Base-by-base conservation (phyloP, 2,113 vertebrate genomes). In the Xyliphius kryptos region DNA sequence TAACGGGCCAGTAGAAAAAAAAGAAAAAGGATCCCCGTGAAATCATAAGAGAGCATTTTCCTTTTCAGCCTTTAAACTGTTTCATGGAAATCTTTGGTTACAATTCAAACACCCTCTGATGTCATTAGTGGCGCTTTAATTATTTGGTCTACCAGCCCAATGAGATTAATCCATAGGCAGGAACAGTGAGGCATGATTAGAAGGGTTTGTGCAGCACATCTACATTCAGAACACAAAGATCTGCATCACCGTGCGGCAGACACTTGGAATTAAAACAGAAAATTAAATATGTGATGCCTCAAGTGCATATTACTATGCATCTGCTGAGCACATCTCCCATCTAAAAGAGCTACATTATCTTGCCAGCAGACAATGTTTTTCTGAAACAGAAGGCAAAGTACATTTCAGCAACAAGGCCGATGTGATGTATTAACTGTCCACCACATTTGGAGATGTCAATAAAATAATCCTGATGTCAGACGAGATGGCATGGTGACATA, bases 11-110 rank as follows among this genome's bases (percentile, higher is more conserved):
- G 47, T 26, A 32, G 48, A 61, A 59, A 38, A 47, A 52, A 4
- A 58, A 52, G 36, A 49, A 14, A 53, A 47, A 44, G 7, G 1
- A 55, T 9, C 7, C 38, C 36, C 46, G 8, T 13, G 19, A 37
- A 63, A 66, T 57, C 52, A 66, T 32, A 61, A 46, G 20, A 71
- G 14, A 54, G 22, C 61, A 71, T 69, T 38, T 56, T 63, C 14
- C 13, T 60, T 50, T 21, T 44, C 38, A 22, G 62, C n/a, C 32
- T 46, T 56, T 17, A 63, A 61, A 64, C 40, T 38, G 37, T 48
- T 56, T 21, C 43, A 46, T 13, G 15, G 36, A 12, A 5, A 41
- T 52, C 19, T 57, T 48, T 48, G 26, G 60, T 40, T 32, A 17
- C 21, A 49, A 40, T 64, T 14, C 20, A 19, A 32, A 66, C 38